A percentile compares a stretch with the other conserved stretches of the same genome.
phyloP scores from a whole-genome alignment of 1,140 invertebrate species.

The Papilio polyxenes region DNA sequence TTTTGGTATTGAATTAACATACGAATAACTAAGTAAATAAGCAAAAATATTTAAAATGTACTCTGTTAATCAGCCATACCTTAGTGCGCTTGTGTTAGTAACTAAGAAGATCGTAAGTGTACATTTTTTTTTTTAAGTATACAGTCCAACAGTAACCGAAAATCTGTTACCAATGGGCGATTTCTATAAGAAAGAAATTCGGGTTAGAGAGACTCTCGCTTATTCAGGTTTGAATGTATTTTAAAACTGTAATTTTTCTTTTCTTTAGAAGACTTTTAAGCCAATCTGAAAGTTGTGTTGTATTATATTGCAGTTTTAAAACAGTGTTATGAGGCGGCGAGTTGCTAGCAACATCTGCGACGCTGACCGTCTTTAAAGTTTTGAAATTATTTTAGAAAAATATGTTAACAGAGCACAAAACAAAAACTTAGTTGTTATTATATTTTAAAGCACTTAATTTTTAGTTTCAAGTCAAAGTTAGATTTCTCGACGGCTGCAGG shows the following conservation, averaged over 20 bases:
- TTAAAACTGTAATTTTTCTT: background rate
- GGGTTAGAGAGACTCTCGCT: too few species aligned
- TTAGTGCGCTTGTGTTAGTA: too few species aligned
- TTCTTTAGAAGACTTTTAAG: background rate
- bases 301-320: slow-evolving; percentile 18
- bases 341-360: slow-evolving; percentile 15
- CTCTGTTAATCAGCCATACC: too few species aligned
- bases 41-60: too few species aligned
- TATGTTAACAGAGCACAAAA: background rate
- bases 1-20: too few species aligned
- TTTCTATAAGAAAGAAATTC: too few species aligned
- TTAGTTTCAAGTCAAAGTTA: background rate
- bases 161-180: too few species aligned
- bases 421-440: background rate
- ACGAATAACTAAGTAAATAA: too few species aligned
- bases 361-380: slow-evolving; percentile 12
- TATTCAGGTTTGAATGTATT: background rate
- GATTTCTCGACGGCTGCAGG: background rate
- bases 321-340: background rate
- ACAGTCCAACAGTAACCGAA: too few species aligned
- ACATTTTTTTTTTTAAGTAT: too few species aligned
- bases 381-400: slow-evolving; percentile 24
- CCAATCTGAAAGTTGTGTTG: slow-evolving; percentile 2
- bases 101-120: too few species aligned
- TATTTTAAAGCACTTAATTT: background rate